Percentiles rank a stretch among this genome's conserved stretches.
These are phyloP conservation scores for Coccyzus lansbergi DNA, from an alignment of 2,797 vertebrate genomes.

Conservation along the genomic window DNA sequence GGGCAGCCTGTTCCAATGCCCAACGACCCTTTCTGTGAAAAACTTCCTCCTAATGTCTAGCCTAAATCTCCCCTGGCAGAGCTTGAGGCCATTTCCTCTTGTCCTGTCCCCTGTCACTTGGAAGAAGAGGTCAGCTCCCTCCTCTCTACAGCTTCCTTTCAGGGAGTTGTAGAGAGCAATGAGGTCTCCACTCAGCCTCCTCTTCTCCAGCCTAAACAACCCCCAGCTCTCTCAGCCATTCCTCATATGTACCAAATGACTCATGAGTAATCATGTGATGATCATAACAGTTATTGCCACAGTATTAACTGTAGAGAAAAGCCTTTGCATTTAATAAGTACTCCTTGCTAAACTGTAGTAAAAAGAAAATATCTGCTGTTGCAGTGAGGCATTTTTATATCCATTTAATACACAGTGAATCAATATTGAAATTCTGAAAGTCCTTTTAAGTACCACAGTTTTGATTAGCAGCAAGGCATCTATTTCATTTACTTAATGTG, in stretches of 20 bases:
- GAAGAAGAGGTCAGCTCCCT: too few relatives aligned
- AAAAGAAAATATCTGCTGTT: conserved; percentile 13
- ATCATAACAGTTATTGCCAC: background rate
- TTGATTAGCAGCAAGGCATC: conserved; percentile 57
- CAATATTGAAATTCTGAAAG: conserved; percentile 3
- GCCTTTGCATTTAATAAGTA: background rate
- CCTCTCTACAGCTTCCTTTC: too few relatives aligned
- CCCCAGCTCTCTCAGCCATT: too few relatives aligned
- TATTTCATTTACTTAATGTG: conserved; percentile 5
- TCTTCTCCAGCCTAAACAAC: too few relatives aligned
- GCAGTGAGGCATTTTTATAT: background rate
- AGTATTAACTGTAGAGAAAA: background rate
- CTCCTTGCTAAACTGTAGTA: background rate
- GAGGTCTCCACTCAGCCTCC: too few relatives aligned
- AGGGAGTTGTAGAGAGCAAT: too few relatives aligned
- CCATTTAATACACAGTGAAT: background rate
- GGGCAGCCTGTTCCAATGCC: too few relatives aligned
- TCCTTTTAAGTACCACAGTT: conserved; percentile 27
- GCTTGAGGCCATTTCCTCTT: too few relatives aligned
- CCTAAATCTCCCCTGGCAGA: too few relatives aligned
- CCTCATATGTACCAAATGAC: background rate
- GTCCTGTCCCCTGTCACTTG: too few relatives aligned
- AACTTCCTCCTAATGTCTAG: too few relatives aligned
- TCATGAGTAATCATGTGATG: background rate
- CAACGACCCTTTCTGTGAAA: too few relatives aligned